Base-by-base conservation (phyloP, 2,888 invertebrate genomes). In the Drosophila eohydei region DNA sequence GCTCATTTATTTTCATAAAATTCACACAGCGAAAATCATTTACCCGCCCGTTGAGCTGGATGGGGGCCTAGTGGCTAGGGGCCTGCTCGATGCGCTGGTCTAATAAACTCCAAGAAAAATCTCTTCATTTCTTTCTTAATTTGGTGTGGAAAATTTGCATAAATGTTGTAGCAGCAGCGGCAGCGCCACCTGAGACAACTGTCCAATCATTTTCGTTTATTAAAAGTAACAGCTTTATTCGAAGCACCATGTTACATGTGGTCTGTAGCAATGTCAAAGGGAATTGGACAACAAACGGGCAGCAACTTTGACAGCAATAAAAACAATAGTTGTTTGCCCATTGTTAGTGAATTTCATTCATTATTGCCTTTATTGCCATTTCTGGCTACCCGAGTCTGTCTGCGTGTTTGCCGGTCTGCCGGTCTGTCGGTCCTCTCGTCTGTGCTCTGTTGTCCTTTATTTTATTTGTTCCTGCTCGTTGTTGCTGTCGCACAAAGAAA, bases 1-100 rank as follows among this genome's bases (percentile, higher is more conserved):
- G 88, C 84, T 86, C 88, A 88, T 84, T 84, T 88, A 86, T 84
- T 78, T 81, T 78, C 88, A 83, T 88, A 86, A 83, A 84, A 86
- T 64, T 69, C 77, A 78, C 77, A 79, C 70, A 83, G 81, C 72
- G 72, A 75, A 83, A 88, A 80, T 85, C 77, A 78, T 78, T 75
- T 79, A 69, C 75, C 48, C 46, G 28, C 40, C 40, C 51, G 60
- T n/a, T 11, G 32, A 28, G 44, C 16, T n/a, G 36, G 11, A 11
- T 7, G 32, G 28, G n/a, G n/a, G 16, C 34, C 30, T 41, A 16
- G 14, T 32, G 21, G 34, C 21, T 46, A 30, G 32, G 7, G n/a
- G 26, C 26, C 9, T 60, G 66, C 74, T 68, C 71, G 41, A 70
- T 38, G 44, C 75, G 60, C 66, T 54, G 68, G 66, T 74, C 83